Conservation (phyloP, 2,797 vertebrate species). For the Zalophus californianus region DNA sequence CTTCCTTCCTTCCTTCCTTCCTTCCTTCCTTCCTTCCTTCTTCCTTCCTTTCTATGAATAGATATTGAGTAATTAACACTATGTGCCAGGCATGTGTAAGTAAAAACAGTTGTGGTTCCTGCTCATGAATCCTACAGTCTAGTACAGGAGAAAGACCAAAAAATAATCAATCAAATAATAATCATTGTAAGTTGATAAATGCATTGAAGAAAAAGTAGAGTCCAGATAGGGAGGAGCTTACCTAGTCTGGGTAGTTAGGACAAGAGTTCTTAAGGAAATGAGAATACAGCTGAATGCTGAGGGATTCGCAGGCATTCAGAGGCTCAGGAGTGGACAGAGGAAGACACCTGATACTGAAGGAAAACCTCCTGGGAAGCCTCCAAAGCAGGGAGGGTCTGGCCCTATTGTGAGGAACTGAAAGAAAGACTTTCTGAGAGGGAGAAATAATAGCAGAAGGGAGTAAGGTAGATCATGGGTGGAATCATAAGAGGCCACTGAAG, state of each 20-base stretch:
- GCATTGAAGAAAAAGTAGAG: constrained; percentile 6
- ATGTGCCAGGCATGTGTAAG: neutral
- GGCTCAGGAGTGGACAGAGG: neutral
- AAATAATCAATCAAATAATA: constrained; percentile 14
- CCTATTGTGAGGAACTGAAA: neutral
- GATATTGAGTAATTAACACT: neutral
- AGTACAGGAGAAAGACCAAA: neutral
- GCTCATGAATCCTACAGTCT: neutral
- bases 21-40: neutral
- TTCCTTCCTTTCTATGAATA: neutral
- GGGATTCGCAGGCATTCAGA: neutral
- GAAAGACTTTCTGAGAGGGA: constrained; percentile 1
- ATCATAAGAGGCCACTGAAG: neutral
- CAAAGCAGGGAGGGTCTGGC: neutral
- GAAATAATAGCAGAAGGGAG: neutral
- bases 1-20: no score
- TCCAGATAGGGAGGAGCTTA: neutral
- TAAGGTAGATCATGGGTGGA: neutral
- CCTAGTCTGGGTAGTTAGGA: neutral
- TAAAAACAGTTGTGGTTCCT: constrained; percentile 15
- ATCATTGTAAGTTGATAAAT: neutral
- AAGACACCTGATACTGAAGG: neutral
- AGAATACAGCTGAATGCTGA: neutral
- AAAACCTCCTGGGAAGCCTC: neutral
- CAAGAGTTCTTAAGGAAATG: neutral